Conservation (phyloP, 2,888 invertebrate genomes). For the Aleiodes alternator region DNA sequence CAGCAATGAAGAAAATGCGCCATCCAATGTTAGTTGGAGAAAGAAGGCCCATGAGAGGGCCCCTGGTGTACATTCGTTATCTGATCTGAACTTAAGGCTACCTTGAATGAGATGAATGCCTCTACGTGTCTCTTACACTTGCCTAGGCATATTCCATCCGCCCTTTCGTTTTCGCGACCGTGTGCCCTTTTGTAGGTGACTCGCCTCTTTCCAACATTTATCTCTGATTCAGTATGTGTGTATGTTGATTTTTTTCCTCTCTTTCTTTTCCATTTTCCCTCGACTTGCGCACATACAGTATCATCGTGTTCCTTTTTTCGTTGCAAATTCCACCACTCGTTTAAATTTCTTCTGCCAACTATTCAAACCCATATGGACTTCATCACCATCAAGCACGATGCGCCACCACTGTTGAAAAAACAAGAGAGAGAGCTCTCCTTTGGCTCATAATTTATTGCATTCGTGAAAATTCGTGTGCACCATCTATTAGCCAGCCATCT, state of each 20-base stretch:
- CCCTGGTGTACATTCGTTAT: slow-evolving; percentile 72
- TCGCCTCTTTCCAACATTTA: slow-evolving; percentile 65
- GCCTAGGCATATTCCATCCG: slow-evolving; percentile 72
- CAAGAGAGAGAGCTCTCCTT: background rate
- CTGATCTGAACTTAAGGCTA: slow-evolving; percentile 73
- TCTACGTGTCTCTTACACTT: slow-evolving; percentile 74
- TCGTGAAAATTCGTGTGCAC: slow-evolving; percentile 67
- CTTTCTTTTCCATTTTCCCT: slow-evolving; percentile 41
- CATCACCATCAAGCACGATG: slow-evolving; percentile 9
- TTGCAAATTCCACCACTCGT: too few species aligned
- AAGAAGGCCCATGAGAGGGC: slow-evolving; percentile 54
- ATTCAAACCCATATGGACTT: slow-evolving; percentile 22
- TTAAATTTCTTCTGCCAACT: slow-evolving; percentile 15
- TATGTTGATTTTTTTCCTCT: slow-evolving; percentile 49
- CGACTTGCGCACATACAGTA: slow-evolving; percentile 40
- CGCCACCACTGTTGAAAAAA: slow-evolving; percentile 15
- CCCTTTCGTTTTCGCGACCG: slow-evolving; percentile 70
- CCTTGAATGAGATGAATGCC: slow-evolving; percentile 75
- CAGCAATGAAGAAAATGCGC: slow-evolving; percentile 46
- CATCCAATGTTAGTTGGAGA: slow-evolving; percentile 28
- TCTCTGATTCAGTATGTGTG: slow-evolving; percentile 60
- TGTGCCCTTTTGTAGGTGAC: slow-evolving; percentile 72
- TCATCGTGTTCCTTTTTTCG: background rate
- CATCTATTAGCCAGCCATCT: slow-evolving; percentile 60
- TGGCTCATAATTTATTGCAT: slow-evolving; percentile 66